These are phyloP conservation scores for Torymus auratus DNA, from an alignment of 2,888 invertebrate genomes.

Conservation along the genomic window DNA sequence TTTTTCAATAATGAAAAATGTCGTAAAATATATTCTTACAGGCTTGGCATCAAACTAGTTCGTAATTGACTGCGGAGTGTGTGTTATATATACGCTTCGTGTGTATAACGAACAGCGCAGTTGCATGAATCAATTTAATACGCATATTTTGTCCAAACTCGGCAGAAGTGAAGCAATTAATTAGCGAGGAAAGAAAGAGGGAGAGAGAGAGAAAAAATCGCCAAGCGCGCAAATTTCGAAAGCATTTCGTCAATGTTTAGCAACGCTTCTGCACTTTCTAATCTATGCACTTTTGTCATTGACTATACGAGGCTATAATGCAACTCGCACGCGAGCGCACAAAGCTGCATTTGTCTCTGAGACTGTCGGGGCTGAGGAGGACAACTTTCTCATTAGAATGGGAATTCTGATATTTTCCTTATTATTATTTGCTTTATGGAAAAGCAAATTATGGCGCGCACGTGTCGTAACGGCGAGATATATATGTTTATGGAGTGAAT, in stretches of 20 bases:
- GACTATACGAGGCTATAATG: conserved; percentile 12
- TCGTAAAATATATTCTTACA: too few relatives aligned
- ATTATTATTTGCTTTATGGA: too few relatives aligned
- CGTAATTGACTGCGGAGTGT: too few relatives aligned
- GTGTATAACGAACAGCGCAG: neutral
- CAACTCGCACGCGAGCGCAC: conserved; percentile 26
- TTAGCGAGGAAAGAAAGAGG: conserved; percentile 28
- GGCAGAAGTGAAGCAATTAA: conserved; percentile 37
- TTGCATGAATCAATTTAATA: conserved; percentile 24
- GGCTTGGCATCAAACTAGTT: too few relatives aligned
- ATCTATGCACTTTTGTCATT: conserved; percentile 56
- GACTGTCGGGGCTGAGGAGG: neutral
- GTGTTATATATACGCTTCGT: too few relatives aligned
- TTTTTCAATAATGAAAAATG: too few relatives aligned
- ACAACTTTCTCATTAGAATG: conserved; percentile 6
- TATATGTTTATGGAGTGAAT: conserved; percentile 1
- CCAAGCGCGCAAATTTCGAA: conserved; percentile 43
- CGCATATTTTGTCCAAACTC: conserved; percentile 15
- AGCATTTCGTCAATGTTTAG: conserved; percentile 52
- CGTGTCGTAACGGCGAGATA: neutral
- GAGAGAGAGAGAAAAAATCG: too few relatives aligned
- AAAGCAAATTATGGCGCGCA: too few relatives aligned
- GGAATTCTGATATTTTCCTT: neutral
- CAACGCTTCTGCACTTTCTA: conserved; percentile 53
- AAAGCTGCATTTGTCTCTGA: conserved; percentile 36